Base-by-base conservation (phyloP, 37 sponge, comb jelly and placozoan species). In the Cliona cf. orientalis region DNA sequence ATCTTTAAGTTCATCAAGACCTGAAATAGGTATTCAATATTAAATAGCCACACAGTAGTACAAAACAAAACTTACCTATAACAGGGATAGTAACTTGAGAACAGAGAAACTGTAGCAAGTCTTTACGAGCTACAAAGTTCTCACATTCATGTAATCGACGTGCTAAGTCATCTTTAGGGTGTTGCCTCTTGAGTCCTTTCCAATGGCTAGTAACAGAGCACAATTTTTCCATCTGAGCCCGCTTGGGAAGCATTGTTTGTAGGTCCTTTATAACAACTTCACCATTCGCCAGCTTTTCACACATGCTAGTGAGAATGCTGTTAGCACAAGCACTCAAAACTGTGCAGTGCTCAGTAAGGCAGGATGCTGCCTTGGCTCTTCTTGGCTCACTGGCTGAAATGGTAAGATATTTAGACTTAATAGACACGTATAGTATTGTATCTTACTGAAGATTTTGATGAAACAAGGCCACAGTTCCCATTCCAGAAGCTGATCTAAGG, bases 391-490 rank as follows among this genome's bases (percentile, higher is more conserved):
- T 49, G 17, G 46, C 83, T 82, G 38, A 29, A 46, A 33, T 26
- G 31, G 3, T 17, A 60, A n/a, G n/a, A n/a, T n/a, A n/a, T n/a
- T n/a, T n/a, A n/a, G n/a, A n/a, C n/a, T n/a, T n/a, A n/a, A n/a
- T n/a, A n/a, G n/a, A n/a, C n/a, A n/a, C n/a, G n/a, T n/a, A n/a
- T n/a, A n/a, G 23, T 69, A 31, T 65, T 35, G 28, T 58, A 25
- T 72, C 82, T 35, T 75, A 87, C 88, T 46, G 42, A 81, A 75
- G 21, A 88, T 61, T 6, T 29, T 76, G 23, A 88, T 76, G 49
- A 43, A 88, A 5, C 39, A 46, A 3, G 89, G 78, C 89, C 89
- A 88, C 5, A 69, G 32, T 22, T 58, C 66, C 89, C 89, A 88
- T 0, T 62, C 43, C 19, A 88, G 63, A 14, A 88, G 57, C 12